phyloP scores from a whole-genome alignment of 2,888 invertebrate species.

The Apocheima hispidaria region DNA sequence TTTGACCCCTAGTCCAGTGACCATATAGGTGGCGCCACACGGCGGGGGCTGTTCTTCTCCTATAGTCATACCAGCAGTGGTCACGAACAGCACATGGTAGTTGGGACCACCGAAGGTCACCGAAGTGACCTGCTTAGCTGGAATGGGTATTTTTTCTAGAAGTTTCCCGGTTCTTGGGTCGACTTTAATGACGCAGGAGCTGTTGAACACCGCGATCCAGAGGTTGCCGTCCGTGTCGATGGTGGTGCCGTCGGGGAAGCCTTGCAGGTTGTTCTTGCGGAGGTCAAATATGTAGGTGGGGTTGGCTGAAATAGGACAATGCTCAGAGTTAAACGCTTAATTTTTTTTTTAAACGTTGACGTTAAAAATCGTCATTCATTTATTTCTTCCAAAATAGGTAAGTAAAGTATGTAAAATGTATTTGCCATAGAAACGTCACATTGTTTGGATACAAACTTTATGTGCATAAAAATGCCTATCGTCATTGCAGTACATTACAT shows the following conservation, averaged over 20 bases:
- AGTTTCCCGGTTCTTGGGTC: conserved; percentile 85
- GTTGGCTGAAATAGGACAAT: conserved; percentile 79
- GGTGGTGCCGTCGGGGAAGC: conserved; percentile 90
- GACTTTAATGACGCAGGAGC: conserved; percentile 84
- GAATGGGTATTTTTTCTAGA: conserved; percentile 82
- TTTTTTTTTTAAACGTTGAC: too few species aligned
- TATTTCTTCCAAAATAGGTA: too few species aligned
- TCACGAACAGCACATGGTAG: conserved; percentile 89
- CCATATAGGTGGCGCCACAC: conserved; percentile 87
- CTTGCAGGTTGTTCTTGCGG: conserved; percentile 65
- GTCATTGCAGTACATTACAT: too few species aligned
- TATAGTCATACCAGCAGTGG: conserved; percentile 81
- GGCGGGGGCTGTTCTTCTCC: conserved; percentile 71
- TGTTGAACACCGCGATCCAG: conserved; percentile 91
- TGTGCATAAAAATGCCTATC: too few species aligned
- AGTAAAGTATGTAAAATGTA: too few species aligned
- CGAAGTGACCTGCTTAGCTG: conserved; percentile 89
- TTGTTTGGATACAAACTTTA: too few species aligned
- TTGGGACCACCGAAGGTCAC: conserved; percentile 90
- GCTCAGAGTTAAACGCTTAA: background rate
- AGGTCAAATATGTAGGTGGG: conserved; percentile 87
- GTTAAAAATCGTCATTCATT: too few species aligned
- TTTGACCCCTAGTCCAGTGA: conserved; percentile 87
- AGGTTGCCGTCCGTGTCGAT: conserved; percentile 91
- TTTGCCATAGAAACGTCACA: too few species aligned